Evolutionary conservation across 2,113 vertebrate species (phyloP).

Genomic region (Engraulis encrasicolus): DNA sequence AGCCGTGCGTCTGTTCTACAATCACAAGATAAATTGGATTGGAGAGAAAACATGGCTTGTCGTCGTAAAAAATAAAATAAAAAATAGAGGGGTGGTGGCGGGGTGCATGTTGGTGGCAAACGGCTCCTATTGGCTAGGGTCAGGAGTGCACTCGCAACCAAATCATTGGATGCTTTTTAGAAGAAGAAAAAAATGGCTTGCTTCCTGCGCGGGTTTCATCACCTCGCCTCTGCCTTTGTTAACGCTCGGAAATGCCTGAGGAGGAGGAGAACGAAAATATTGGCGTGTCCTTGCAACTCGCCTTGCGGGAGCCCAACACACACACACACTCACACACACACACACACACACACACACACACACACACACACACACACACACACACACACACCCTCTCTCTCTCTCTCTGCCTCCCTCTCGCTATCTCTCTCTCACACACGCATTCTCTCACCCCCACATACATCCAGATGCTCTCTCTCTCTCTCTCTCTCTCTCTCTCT

Average conservation of each 20-base stretch:
- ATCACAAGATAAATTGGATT: conserved; percentile 15
- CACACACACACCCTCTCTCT: too few relatives aligned
- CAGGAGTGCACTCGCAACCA: conserved; percentile 49
- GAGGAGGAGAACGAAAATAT: conserved; percentile 79
- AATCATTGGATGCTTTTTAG: conserved; percentile 60
- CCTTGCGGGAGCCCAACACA: too few relatives aligned
- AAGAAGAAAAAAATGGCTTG: conserved; percentile 78
- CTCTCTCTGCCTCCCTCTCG: too few relatives aligned
- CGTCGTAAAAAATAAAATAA: too few relatives aligned
- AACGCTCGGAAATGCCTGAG: conserved; percentile 81
- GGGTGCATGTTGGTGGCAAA: conserved; percentile 60
- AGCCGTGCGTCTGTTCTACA: conserved; percentile 7
- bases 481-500: too few relatives aligned
- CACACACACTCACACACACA: too few relatives aligned
- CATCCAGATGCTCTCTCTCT: too few relatives aligned
- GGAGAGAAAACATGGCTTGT: conserved; percentile 5
- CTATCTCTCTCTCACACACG: too few relatives aligned
- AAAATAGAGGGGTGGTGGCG: too few relatives aligned
- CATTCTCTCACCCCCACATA: too few relatives aligned
- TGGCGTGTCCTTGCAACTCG: conserved; percentile 78
- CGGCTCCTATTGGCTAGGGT: conserved; percentile 59
- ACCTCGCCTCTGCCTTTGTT: conserved; percentile 74
- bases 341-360: too few relatives aligned
- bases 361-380: too few relatives aligned
- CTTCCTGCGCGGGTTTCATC: conserved; percentile 75